Conservation (phyloP, 1,140 invertebrate species). For the Drosophila dunni region DNA sequence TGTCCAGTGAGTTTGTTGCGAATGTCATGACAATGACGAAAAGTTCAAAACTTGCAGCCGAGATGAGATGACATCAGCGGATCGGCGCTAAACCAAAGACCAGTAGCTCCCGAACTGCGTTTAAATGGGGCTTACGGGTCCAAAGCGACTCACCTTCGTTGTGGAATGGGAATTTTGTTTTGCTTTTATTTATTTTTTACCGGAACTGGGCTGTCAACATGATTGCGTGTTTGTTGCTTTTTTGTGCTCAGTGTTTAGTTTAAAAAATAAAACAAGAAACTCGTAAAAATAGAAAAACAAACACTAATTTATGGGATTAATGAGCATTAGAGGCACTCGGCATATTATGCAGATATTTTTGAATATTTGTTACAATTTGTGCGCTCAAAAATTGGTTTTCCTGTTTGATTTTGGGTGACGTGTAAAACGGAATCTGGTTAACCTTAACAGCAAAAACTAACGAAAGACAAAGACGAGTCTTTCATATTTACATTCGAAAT, state of each 20-base stretch:
- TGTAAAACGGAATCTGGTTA: constrained; percentile 65
- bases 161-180: constrained; percentile 22
- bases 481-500: constrained; percentile 45
- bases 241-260: constrained; percentile 39
- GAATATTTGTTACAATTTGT: constrained; percentile 73
- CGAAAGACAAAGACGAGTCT: constrained; percentile 33
- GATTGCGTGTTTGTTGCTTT: constrained; percentile 34
- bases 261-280: constrained; percentile 23
- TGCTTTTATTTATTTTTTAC: constrained; percentile 33
- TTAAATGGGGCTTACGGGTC: not conserved
- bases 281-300: constrained; percentile 29
- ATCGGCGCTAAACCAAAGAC: constrained; percentile 26
- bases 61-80: constrained; percentile 43
- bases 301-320: constrained; percentile 54
- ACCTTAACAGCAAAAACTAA: constrained; percentile 51
- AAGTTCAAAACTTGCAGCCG: constrained; percentile 16
- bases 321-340: constrained; percentile 31
- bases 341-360: constrained; percentile 31
- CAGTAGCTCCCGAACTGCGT: constrained; percentile 25
- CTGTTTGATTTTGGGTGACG: constrained; percentile 46
- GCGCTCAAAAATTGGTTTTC: constrained; percentile 52
- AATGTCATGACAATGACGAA: constrained; percentile 21
- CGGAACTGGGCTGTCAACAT: constrained; percentile 50
- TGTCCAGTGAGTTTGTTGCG: not conserved
- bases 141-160: constrained; percentile 47